phyloP scores from a whole-genome alignment of 2,888 invertebrate species.

The Eilema caniola region DNA sequence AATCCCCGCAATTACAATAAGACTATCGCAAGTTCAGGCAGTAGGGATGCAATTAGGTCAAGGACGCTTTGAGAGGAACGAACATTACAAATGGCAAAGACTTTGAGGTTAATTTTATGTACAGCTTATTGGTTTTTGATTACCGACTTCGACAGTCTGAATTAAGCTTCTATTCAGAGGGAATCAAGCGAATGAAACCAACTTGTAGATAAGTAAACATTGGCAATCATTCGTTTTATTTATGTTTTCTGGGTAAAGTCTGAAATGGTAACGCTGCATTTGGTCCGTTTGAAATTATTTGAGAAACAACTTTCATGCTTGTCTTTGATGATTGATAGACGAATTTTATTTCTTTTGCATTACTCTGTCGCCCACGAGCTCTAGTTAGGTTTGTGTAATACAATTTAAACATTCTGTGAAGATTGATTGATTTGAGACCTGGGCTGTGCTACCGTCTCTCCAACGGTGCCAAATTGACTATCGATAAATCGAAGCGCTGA shows the following conservation, averaged over 20 bases:
- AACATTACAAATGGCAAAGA: neutral
- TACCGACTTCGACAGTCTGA: neutral
- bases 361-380: neutral
- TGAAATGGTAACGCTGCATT: slow-evolving; percentile 1
- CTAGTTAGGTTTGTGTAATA: neutral
- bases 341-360: neutral
- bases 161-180: neutral
- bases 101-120: slow-evolving; percentile 1
- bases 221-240: slow-evolving; percentile 10
- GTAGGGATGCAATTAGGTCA: slow-evolving; percentile 38
- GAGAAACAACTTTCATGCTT: neutral
- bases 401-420: too few species aligned
- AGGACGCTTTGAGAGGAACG: slow-evolving; percentile 17
- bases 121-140: neutral
- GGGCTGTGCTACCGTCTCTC: too few species aligned
- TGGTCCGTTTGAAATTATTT: neutral
- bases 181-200: neutral
- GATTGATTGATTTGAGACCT: too few species aligned
- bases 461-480: too few species aligned
- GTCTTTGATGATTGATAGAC: neutral
- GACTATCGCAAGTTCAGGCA: slow-evolving; percentile 6
- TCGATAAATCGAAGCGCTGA: too few species aligned
- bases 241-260: neutral
- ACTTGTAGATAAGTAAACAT: slow-evolving; percentile 7
- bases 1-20: neutral